A percentile compares a stretch with the other conserved stretches of the same genome.
phyloP scores from a whole-genome alignment of 2,113 vertebrate species.

The Barnardius zonarius region DNA sequence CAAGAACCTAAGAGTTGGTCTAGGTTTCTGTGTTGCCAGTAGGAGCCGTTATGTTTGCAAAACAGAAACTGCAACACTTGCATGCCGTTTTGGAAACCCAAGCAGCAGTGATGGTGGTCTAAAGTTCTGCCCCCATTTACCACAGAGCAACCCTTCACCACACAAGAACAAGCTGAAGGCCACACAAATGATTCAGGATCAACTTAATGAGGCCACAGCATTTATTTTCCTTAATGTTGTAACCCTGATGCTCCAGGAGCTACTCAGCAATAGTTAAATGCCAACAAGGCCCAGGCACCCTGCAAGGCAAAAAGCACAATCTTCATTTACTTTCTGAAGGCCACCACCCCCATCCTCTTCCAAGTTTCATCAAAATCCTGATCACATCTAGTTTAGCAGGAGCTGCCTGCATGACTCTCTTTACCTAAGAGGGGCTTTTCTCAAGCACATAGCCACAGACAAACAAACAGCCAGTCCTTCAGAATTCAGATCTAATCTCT shows the following conservation, averaged over 20 bases:
- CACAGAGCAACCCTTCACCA: neutral
- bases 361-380: neutral
- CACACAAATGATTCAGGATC: neutral
- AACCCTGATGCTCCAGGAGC: neutral
- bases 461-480: slow-evolving; percentile 12
- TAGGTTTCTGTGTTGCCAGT: neutral
- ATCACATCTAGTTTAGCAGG: neutral
- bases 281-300: neutral
- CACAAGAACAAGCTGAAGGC: neutral
- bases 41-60: neutral
- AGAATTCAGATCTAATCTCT: slow-evolving; percentile 33
- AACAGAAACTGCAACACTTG: neutral
- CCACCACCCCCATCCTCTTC: neutral
- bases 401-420: neutral
- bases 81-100: neutral
- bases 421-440: neutral
- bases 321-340: neutral
- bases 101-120: neutral
- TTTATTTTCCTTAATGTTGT: neutral
- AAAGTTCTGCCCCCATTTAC: neutral
- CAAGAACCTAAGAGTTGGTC: neutral
- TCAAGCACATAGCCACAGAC: neutral
- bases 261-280: neutral
- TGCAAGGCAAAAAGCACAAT: neutral
- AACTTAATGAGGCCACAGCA: accelerated